These are phyloP conservation scores for Lagria hirta DNA, from an alignment of 2,888 invertebrate genomes.

Conservation along the genomic window DNA sequence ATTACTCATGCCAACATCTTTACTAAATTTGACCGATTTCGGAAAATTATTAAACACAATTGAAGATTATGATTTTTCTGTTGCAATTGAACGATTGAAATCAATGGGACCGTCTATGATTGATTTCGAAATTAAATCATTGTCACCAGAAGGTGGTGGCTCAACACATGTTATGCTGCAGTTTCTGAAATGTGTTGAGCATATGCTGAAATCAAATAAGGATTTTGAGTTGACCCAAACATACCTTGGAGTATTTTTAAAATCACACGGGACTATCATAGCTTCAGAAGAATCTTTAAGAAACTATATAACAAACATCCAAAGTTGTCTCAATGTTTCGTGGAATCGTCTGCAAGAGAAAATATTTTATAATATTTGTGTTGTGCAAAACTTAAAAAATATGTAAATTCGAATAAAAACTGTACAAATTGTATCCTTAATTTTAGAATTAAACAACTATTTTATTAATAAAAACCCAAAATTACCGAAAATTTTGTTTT, in stretches of 20 bases:
- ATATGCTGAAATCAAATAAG: conserved; percentile 70
- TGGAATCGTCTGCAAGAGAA: conserved; percentile 71
- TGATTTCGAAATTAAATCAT: conserved; percentile 82
- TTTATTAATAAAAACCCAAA: no score
- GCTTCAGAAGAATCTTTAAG: conserved; percentile 60
- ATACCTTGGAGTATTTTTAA: conserved; percentile 85
- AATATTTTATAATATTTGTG: conserved; percentile 73
- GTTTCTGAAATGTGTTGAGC: conserved; percentile 74
- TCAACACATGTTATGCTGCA: conserved; percentile 70
- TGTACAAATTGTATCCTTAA: no score
- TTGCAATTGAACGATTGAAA: conserved; percentile 66
- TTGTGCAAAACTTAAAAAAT: conserved; percentile 70
- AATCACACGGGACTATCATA: conserved; percentile 69
- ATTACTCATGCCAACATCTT: conserved; percentile 59
- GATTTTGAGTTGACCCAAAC: conserved; percentile 91
- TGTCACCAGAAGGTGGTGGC: conserved; percentile 78
- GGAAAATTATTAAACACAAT: conserved; percentile 64
- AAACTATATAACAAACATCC: conserved; percentile 59
- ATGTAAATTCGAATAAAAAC: conserved; percentile 12
- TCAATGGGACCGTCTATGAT: conserved; percentile 78
- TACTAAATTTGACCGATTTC: conserved; percentile 70
- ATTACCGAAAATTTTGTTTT: no score
- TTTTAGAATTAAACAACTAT: no score
- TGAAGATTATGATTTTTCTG: conserved; percentile 57
- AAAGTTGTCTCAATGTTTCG: conserved; percentile 60